Percentiles rank a stretch among this genome's conserved stretches.
These are phyloP conservation scores for Cirrhinus mrigala DNA, from an alignment of 2,797 vertebrate species.

Conservation along the genomic window DNA sequence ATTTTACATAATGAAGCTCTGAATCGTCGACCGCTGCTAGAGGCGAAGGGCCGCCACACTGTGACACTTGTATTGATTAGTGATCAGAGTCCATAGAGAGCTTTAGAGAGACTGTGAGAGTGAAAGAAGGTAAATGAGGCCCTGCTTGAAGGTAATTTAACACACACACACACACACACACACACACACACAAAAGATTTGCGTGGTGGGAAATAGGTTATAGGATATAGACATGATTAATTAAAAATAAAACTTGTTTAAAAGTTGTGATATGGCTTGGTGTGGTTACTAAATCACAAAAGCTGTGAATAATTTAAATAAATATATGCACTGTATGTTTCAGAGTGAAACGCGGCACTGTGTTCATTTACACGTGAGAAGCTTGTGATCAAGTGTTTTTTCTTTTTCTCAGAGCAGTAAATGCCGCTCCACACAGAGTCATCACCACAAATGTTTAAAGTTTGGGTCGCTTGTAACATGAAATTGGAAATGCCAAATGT, in stretches of 20 bases:
- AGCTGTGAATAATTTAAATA: not conserved
- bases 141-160: not conserved
- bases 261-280: not conserved
- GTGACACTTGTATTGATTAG: conserved; percentile 77
- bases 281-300: not conserved
- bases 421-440: no score
- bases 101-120: conserved; percentile 35
- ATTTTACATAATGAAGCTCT: conserved; percentile 73
- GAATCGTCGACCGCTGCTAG: not conserved
- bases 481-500: no score
- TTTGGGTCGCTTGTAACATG: no score
- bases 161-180: no score
- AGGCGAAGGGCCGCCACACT: conserved; percentile 56
- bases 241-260: not conserved
- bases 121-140: not conserved
- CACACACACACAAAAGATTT: no score
- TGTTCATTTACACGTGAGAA: not conserved
- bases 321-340: not conserved
- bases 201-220: no score
- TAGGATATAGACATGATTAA: not conserved
- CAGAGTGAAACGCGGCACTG: not conserved
- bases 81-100: conserved; percentile 64
- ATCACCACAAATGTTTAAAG: no score
- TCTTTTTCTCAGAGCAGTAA: no score
- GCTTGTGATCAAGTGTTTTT: no score